Evolutionary conservation across 2,797 vertebrate species (phyloP).

Genomic region (Sebastes oblongus): DNA sequence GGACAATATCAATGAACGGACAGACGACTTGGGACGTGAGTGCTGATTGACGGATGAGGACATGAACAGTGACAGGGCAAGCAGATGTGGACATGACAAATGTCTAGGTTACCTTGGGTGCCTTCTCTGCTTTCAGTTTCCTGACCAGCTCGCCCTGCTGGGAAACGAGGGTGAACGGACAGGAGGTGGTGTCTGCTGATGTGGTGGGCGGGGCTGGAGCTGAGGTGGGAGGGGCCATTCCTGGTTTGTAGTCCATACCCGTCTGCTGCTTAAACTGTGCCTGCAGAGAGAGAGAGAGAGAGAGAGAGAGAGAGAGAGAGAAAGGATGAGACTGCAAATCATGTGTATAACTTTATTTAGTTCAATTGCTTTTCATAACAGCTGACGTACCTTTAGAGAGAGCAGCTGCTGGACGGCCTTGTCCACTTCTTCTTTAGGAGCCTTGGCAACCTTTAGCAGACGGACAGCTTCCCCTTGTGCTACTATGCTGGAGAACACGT

Average conservation of each 20-base stretch:
- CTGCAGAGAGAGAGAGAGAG: conserved; percentile 30
- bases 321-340: background rate
- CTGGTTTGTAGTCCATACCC: conserved; percentile 87
- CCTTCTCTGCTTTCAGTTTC: conserved; percentile 84
- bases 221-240: conserved; percentile 73
- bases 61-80: background rate
- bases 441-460: conserved; percentile 89
- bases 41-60: background rate
- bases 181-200: conserved; percentile 49
- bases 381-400: conserved; percentile 74
- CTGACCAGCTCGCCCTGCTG: conserved; percentile 86
- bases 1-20: background rate
- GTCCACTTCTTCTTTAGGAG: conserved; percentile 90
- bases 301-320: background rate
- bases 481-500: conserved; percentile 84
- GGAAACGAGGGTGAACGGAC: conserved; percentile 75
- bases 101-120: conserved; percentile 81
- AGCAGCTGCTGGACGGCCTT: conserved; percentile 89
- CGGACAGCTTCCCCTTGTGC: conserved; percentile 90
- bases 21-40: background rate
- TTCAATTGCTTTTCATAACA: background rate
- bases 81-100: background rate
- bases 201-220: conserved; percentile 14
- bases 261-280: conserved; percentile 79
- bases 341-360: background rate